phyloP scores from a whole-genome alignment of 2,888 invertebrate species.

The Nomada goodeniana region DNA sequence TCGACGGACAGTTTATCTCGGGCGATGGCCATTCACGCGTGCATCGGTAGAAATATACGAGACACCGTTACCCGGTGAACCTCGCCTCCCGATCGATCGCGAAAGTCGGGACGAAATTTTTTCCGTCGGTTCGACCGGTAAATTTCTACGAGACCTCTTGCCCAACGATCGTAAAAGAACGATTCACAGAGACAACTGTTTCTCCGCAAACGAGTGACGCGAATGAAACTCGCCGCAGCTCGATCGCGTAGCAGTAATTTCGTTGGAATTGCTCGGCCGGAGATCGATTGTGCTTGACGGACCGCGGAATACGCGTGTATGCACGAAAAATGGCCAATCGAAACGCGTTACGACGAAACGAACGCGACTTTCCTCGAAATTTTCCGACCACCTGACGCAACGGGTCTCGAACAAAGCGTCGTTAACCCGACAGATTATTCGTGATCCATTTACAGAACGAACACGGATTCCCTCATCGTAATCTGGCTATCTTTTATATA shows the following conservation, averaged over 20 bases:
- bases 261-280: conserved; percentile 4
- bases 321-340: neutral
- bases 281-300: conserved; percentile 26
- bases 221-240: neutral
- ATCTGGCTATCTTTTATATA: conserved; percentile 2
- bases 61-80: too few relatives aligned
- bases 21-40: too few relatives aligned
- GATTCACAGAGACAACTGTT: neutral
- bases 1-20: too few relatives aligned
- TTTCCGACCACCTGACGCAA: conserved; percentile 23
- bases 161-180: conserved; percentile 4
- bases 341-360: conserved; percentile 9
- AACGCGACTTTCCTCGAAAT: conserved; percentile 24
- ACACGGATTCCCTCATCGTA: neutral
- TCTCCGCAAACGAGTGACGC: neutral
- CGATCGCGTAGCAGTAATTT: neutral
- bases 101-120: too few relatives aligned
- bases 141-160: neutral
- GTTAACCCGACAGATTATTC: conserved; percentile 14
- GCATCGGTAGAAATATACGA: too few relatives aligned
- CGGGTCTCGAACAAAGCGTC: conserved; percentile 3
- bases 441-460: neutral
- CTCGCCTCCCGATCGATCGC: too few relatives aligned
- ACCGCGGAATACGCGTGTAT: neutral
- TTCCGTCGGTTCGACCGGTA: neutral